phyloP scores from a whole-genome alignment of 2,797 vertebrate genomes.

The Tamandua tetradactyla region DNA sequence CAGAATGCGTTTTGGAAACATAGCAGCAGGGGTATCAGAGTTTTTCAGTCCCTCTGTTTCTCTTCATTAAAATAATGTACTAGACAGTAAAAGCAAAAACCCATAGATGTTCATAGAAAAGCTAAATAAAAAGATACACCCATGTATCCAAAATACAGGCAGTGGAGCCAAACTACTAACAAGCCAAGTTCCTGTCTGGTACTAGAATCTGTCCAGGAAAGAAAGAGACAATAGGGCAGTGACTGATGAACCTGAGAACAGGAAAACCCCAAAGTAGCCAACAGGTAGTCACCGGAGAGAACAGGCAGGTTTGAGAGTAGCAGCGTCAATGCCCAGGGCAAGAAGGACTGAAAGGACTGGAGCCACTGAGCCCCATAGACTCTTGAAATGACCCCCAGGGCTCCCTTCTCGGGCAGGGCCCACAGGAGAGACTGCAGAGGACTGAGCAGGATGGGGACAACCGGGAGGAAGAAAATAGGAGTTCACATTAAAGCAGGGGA shows the following conservation, averaged over 20 bases:
- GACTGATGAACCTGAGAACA: background rate
- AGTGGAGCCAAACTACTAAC: rapidly evolving
- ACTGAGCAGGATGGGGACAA: background rate
- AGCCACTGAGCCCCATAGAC: background rate
- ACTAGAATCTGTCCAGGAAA: background rate
- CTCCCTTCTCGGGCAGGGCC: too few species aligned
- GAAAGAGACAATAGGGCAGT: background rate
- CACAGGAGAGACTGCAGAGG: background rate
- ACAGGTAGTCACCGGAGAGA: background rate
- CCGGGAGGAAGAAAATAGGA: background rate
- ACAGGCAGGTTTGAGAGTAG: background rate
- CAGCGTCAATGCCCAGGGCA: background rate
- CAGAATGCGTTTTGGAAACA: background rate
- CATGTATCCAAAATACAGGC: background rate
- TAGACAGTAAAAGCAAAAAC: background rate
- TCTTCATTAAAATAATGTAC: background rate
- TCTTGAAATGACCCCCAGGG: background rate
- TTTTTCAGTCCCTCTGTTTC: background rate
- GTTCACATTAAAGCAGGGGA: background rate
- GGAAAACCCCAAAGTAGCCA: too few species aligned
- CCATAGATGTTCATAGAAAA: background rate
- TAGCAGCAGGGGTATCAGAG: background rate
- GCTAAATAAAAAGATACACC: background rate
- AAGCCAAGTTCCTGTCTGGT: background rate
- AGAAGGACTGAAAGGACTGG: background rate